These are phyloP conservation scores for Chromobotia macracanthus DNA, from an alignment of 2,797 vertebrate genomes.

Conservation along the genomic window DNA sequence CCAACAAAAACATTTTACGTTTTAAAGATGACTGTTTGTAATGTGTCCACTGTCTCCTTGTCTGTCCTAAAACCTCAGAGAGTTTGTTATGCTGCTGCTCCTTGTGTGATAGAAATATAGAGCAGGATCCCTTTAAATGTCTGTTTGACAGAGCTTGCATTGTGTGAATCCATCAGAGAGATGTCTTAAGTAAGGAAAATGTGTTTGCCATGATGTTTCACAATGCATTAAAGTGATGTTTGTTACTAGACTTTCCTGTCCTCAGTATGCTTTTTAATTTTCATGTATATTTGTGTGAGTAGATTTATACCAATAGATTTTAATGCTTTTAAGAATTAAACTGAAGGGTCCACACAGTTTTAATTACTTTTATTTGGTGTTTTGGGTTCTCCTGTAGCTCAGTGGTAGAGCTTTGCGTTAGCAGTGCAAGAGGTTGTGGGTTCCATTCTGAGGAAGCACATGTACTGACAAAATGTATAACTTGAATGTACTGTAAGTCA, in stretches of 20 bases:
- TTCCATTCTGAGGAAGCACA: no score
- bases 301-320: not conserved
- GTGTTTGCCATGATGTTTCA: conserved; percentile 6
- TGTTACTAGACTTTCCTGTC: not conserved
- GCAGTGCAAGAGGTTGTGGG: no score
- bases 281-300: not conserved
- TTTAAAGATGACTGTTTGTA: conserved; percentile 3
- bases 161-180: conserved; percentile 27
- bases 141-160: conserved; percentile 19
- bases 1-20: not conserved
- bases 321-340: no score
- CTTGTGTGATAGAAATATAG: not conserved
- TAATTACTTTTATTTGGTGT: not conserved
- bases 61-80: not conserved
- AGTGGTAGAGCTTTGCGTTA: no score
- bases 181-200: conserved; percentile 11
- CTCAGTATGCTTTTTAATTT: not conserved
- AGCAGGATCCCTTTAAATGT: conserved; percentile 46
- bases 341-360: no score
- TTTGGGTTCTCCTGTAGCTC: no score
- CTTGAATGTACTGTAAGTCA: no score
- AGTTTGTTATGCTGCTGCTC: conserved; percentile 27
- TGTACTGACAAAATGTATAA: no score
- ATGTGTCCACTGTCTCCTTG: not conserved
- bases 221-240: conserved; percentile 34